Percentiles rank a stretch among this genome's conserved stretches.
phyloP scores from a whole-genome alignment of 1,140 invertebrate genomes.

The Carposina sasakii region DNA sequence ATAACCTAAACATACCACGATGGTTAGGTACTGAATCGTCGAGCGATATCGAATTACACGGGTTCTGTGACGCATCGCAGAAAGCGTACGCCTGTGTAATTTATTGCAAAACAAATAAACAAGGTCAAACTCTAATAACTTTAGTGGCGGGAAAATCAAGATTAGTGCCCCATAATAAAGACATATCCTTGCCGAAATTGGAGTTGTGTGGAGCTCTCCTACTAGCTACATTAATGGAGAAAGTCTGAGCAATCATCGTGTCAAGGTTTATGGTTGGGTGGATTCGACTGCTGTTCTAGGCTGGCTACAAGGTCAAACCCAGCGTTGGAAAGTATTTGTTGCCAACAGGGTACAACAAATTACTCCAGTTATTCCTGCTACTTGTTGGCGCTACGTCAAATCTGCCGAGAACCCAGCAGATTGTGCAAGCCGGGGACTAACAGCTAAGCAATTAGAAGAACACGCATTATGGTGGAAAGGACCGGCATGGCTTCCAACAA shows the following conservation, averaged over 20 bases:
- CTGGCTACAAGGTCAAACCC: neutral
- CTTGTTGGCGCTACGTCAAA: neutral
- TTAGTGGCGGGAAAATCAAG: neutral
- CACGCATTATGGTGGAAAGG: constrained; percentile 3
- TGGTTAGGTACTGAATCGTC: too few species aligned
- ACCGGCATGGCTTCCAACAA: neutral
- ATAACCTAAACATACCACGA: too few species aligned
- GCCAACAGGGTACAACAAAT: neutral
- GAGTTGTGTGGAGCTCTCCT: neutral
- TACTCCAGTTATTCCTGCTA: neutral
- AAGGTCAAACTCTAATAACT: neutral
- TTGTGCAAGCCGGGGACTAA: neutral
- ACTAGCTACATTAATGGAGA: neutral
- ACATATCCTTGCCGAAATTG: neutral
- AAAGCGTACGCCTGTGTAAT: constrained; percentile 26
- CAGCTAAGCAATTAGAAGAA: neutral
- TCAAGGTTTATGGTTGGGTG: neutral
- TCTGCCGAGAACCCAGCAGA: neutral
- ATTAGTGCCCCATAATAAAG: neutral
- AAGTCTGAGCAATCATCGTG: neutral
- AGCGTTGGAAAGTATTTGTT: neutral
- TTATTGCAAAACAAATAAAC: constrained; percentile 14
- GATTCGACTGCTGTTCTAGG: neutral
- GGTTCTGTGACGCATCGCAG: constrained; percentile 33
- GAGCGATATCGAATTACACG: constrained; percentile 15